These are phyloP conservation scores for Poeciliopsis presidionis DNA, from an alignment of 2,797 vertebrate genomes.

Conservation along the genomic window DNA sequence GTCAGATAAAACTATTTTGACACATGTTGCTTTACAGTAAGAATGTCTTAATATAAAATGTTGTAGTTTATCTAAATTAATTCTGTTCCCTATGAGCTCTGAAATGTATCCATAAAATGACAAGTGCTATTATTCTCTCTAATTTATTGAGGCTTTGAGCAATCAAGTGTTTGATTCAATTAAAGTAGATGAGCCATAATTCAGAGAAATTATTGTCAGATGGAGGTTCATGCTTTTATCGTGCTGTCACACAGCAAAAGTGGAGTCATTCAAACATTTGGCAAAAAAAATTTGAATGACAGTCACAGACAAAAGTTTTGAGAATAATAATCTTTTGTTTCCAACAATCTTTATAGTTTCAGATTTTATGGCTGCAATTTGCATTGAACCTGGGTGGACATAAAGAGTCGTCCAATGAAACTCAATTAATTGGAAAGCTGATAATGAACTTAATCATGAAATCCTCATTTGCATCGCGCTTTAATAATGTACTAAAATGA, in stretches of 20 bases:
- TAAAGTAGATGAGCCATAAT: slow-evolving; percentile 43
- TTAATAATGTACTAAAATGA: neutral
- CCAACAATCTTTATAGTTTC: no score
- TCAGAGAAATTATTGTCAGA: slow-evolving; percentile 24
- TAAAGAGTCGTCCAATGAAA: neutral
- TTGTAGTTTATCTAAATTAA: slow-evolving; percentile 21
- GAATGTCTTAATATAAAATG: slow-evolving; percentile 31
- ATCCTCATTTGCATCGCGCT: neutral
- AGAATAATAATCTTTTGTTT: neutral
- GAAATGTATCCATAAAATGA: slow-evolving; percentile 56
- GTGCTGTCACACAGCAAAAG: neutral
- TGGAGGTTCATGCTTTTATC: slow-evolving; percentile 4
- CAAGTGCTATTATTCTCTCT: slow-evolving; percentile 32
- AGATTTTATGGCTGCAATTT: neutral
- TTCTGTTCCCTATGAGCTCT: slow-evolving; percentile 38
- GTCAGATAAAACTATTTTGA: slow-evolving; percentile 5
- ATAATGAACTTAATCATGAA: neutral
- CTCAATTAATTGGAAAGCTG: neutral
- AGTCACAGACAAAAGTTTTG: neutral
- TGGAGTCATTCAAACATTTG: neutral
- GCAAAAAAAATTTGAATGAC: neutral
- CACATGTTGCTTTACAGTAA: slow-evolving; percentile 11
- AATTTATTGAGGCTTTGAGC: slow-evolving; percentile 42
- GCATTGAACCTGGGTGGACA: neutral
- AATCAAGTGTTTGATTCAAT: slow-evolving; percentile 42